phyloP scores from a whole-genome alignment of 2,113 vertebrate species.

The Rhabdomys dilectus region DNA sequence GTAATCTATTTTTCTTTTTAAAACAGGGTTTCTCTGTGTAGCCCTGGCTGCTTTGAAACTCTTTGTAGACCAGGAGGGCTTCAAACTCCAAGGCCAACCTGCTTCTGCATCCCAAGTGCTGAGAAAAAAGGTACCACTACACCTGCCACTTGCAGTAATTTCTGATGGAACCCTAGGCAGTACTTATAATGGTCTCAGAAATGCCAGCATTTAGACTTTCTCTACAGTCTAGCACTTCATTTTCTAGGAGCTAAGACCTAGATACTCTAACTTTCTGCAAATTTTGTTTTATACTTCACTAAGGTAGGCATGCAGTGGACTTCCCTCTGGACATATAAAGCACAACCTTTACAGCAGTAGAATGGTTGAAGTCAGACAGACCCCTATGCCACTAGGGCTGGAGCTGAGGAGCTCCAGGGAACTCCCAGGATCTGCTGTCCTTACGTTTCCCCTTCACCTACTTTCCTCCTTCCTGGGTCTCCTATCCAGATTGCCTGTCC shows the following conservation, averaged over 20 bases:
- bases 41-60: neutral
- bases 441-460: neutral
- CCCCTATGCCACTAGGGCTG: no score
- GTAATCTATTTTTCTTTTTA: no score
- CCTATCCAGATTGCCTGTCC: neutral
- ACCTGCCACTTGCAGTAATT: neutral
- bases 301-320: neutral
- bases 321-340: neutral
- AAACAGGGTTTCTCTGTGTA: neutral
- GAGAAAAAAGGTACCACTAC: neutral
- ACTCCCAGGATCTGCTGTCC: neutral
- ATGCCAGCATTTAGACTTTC: no score
- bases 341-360: fast-evolving
- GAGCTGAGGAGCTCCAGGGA: neutral
- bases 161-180: neutral
- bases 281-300: neutral
- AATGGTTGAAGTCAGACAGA: fast-evolving
- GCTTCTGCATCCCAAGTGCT: neutral
- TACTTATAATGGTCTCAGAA: neutral
- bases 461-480: neutral
- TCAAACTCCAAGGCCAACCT: neutral
- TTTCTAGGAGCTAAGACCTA: neutral
- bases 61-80: neutral
- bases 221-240: neutral
- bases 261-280: neutral